Base-by-base conservation (phyloP, 2,797 vertebrate genomes). In the Pelobates cultripes region DNA sequence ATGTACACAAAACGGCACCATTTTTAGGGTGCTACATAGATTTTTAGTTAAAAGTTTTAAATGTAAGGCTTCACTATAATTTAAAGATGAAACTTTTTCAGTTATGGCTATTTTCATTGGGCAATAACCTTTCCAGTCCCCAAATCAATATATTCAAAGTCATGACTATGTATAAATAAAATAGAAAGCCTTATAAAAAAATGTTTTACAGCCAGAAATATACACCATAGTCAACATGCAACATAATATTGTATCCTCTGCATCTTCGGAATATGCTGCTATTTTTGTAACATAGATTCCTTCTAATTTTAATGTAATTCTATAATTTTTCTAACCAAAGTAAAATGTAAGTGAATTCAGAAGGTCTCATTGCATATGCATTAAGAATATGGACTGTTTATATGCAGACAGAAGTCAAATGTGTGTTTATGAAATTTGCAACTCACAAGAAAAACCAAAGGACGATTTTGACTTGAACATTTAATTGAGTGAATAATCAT, bases 121-220 rank as follows among this genome's bases (percentile, higher is more conserved):
- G 68, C 44, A 75, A 71, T 84, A 84, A 79, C 77, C 77, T 79
- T 79, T 64, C 45, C 69, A 79, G 71, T 70, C 67, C 55, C 43
- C 43, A 74, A 83, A 84, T 79, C 77, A 84, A 79, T 79, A 79
- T 84, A 84, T 84, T 84, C 82, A 84, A 84, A 84, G 82, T 75
- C 82, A 75, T 75, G 68, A 63, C 67, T 72, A 55, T 70, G 68
- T 79, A 76, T 57, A 67, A 79, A 79, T 71, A 75, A 84, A 84
- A 75, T 45, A 71, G 45, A 71, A 72, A 82, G 69, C 66, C 82
- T 72, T 76, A 79, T 84, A 79, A 84, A 79, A 79, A 66, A 70
- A 79, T 75, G 82, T 53, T 80, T 84, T 79, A 84, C 79, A 63
- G 77, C n/a, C 12, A 6, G 69, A 79, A 76, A 84, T 80, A 72